phyloP scores from a whole-genome alignment of 1,140 invertebrate species.

The Drosophila setifemur region DNA sequence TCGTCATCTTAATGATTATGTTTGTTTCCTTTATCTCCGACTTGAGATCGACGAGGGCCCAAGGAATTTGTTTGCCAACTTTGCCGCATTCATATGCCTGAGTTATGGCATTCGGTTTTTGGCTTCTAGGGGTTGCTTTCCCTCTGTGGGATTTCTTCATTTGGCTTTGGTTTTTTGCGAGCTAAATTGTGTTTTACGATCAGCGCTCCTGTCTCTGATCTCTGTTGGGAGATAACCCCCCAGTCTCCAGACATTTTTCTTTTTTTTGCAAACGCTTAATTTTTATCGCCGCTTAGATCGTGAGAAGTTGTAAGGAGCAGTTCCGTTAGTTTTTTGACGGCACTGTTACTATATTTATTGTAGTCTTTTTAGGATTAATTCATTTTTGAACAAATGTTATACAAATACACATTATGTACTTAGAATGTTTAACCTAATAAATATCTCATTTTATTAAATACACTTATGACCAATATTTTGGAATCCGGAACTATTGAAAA shows the following conservation, averaged over 20 bases:
- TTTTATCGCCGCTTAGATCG: conserved; percentile 56
- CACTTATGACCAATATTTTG: too few relatives aligned
- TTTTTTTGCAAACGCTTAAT: conserved; percentile 60
- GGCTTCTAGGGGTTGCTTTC: conserved; percentile 64
- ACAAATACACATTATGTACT: too few relatives aligned
- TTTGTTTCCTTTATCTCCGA: conserved; percentile 69
- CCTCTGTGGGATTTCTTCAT: conserved; percentile 19
- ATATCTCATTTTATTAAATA: too few relatives aligned
- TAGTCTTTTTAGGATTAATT: too few relatives aligned
- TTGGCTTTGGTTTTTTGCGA: conserved; percentile 42
- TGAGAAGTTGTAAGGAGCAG: conserved; percentile 74
- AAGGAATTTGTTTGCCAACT: conserved; percentile 67
- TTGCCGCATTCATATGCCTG: conserved; percentile 68
- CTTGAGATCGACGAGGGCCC: conserved; percentile 45
- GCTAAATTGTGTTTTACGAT: conserved; percentile 68
- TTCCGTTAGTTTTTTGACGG: conserved; percentile 4
- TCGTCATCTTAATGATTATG: conserved; percentile 58
- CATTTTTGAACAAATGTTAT: too few relatives aligned
- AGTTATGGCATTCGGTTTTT: conserved; percentile 57
- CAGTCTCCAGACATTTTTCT: conserved; percentile 18
- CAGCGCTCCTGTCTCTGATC: conserved; percentile 33
- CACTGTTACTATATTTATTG: background rate
- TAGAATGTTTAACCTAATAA: too few relatives aligned
- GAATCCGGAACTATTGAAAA: too few relatives aligned
- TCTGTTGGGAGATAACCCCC: conserved; percentile 47